Conservation (phyloP, 2,888 invertebrate species). For the Drosophila anceps region DNA sequence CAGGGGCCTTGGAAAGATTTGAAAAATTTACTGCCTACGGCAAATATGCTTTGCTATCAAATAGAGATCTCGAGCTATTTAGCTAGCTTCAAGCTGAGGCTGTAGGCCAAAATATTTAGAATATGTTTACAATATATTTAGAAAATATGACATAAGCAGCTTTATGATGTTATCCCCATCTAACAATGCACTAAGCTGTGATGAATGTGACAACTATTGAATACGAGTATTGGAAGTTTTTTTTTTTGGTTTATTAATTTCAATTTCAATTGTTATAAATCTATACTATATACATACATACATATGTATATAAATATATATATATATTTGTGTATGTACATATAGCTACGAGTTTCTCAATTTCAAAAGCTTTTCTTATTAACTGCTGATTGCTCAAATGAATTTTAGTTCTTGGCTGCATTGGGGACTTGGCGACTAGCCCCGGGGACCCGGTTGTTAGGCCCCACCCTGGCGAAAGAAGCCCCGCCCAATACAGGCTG, state of each 20-base stretch:
- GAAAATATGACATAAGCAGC: conserved; percentile 28
- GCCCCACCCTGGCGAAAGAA: conserved; percentile 53
- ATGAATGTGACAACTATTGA: conserved; percentile 15
- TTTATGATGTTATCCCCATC: conserved; percentile 15
- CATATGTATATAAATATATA: background rate
- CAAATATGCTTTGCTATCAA: conserved; percentile 13
- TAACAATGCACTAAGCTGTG: conserved; percentile 23
- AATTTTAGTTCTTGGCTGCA: conserved; percentile 23
- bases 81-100: background rate
- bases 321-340: background rate
- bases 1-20: conserved; percentile 12
- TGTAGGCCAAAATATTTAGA: conserved; percentile 36
- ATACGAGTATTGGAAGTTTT: background rate
- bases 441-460: conserved; percentile 31
- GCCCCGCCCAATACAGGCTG: conserved; percentile 46
- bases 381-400: conserved; percentile 38
- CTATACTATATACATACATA: background rate
- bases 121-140: conserved; percentile 34
- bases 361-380: conserved; percentile 6
- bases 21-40: conserved; percentile 14
- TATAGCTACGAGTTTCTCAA: background rate
- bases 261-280: background rate
- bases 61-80: conserved; percentile 10
- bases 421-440: conserved; percentile 34
- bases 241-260: conserved; percentile 7